Base-by-base conservation (phyloP, 1,140 invertebrate species). In the Tetranychus cinnabarinus region DNA sequence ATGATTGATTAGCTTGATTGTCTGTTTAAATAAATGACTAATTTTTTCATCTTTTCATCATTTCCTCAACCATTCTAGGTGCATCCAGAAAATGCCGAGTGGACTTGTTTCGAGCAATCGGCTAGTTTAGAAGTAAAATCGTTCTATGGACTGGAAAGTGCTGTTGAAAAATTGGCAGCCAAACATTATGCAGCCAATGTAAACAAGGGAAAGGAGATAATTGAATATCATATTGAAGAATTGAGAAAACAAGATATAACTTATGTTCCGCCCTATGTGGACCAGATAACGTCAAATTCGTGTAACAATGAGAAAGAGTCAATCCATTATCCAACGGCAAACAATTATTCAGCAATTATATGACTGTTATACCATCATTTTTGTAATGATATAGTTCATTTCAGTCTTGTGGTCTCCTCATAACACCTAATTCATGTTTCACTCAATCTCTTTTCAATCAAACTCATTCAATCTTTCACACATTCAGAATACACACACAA, bases 71-170 rank as follows among this genome's bases (percentile, higher is more conserved):
- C 23, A 23, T 23, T 23, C 23, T 36, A 95, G 86, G 83, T 91
- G 13, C 90, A 96, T 74, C 86, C 89, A 6, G 90, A 97, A 68
- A 96, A 97, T 73, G 68, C 82, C 1, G 81, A 88, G 46, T 97
- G 91, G 91, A 97, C 92, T 3, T 96, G 91, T 69, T 97, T 96
- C 74, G 91, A 97, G 70, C 91, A 96, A 74, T 82, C 80, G 58
- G 90, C 91, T 7, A 84, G 82, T 69, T 77, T 97, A 62, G 90
- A 96, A 75, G 88, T 97, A 5, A 93, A 90, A 72, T 91, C 87
- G 67, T 97, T 97, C 72, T 95, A 93, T 75, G 90, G 90, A 0
- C 90, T 96, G 71, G 91, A 97, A 76, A 84, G 81, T 69, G 85
- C 86, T 1, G 88, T 96, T 68, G 91, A 97, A 75, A 96, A 95